phyloP scores from a whole-genome alignment of 2,888 invertebrate genomes.

The Zygaena filipendulae region DNA sequence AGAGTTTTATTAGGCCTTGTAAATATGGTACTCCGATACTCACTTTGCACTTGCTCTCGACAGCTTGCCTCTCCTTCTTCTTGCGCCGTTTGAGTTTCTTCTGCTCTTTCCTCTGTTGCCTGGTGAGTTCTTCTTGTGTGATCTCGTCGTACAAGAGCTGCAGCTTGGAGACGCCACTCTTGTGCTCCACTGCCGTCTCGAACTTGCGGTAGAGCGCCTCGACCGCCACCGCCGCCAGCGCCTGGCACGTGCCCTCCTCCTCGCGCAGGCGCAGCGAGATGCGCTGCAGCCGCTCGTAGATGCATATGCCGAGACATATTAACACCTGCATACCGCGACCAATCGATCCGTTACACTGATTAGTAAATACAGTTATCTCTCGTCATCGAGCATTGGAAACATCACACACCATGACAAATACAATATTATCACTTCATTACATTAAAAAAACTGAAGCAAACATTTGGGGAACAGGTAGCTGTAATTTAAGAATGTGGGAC shows the following conservation, averaged over 20 bases:
- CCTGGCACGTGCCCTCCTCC: conserved; percentile 94
- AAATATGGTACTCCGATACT: too few species aligned
- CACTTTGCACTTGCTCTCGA: conserved; percentile 55
- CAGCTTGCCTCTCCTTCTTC: conserved; percentile 71
- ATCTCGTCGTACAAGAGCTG: conserved; percentile 90
- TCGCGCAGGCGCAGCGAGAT: conserved; percentile 88
- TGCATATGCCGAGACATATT: conserved; percentile 93
- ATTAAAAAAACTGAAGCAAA: too few species aligned
- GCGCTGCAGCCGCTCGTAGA: conserved; percentile 89
- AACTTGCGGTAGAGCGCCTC: conserved; percentile 91
- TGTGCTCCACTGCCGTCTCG: conserved; percentile 89
- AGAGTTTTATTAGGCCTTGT: too few species aligned
- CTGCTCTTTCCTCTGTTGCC: conserved; percentile 87
- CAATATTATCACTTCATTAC: too few species aligned
- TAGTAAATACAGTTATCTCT: too few species aligned
- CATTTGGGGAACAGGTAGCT: too few species aligned
- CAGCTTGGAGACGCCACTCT: conserved; percentile 88
- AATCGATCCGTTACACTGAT: too few species aligned
- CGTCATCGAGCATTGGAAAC: too few species aligned
- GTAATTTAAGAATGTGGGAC: too few species aligned
- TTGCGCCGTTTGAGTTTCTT: conserved; percentile 83
- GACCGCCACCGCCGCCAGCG: conserved; percentile 88
- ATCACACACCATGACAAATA: too few species aligned
- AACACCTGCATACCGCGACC: conserved; percentile 76
- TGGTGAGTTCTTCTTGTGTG: conserved; percentile 85